phyloP scores from a whole-genome alignment of 2,113 vertebrate genomes.

The Procavia capensis region DNA sequence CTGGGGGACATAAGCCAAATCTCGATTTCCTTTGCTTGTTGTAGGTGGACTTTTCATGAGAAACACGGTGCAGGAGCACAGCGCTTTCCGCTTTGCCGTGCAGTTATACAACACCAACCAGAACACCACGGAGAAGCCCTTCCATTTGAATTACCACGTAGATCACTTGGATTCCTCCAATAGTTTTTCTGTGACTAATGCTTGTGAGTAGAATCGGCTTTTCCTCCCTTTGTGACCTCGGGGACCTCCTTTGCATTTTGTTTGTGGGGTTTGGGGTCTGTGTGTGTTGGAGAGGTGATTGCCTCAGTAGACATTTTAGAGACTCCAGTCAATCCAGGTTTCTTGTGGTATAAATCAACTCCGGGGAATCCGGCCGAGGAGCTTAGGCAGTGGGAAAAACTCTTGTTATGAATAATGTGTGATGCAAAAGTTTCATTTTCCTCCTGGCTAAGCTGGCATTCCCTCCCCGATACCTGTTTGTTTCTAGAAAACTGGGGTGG shows the following conservation, averaged over 20 bases:
- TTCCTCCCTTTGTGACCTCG: conserved; percentile 52
- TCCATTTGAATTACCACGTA: conserved; percentile 99
- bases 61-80: conserved; percentile 99
- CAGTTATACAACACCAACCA: conserved; percentile 99
- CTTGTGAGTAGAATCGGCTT: conserved; percentile 93
- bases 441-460: conserved; percentile 31
- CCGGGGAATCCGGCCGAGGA: conserved; percentile 1
- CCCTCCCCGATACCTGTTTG: conserved; percentile 24
- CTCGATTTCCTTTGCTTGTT: conserved; percentile 78
- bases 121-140: conserved; percentile 98
- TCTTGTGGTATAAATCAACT: conserved; percentile 54
- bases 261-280: conserved; percentile 41
- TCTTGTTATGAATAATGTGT: conserved; percentile 66
- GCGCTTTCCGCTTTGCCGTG: conserved; percentile 98
- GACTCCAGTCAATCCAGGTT: conserved; percentile 35
- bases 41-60: conserved; percentile 99
- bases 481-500: conserved; percentile 31
- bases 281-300: background rate
- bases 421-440: conserved; percentile 78
- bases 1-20: conserved; percentile 61
- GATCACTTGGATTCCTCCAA: conserved; percentile 99
- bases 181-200: conserved; percentile 99
- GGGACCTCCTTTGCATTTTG: conserved; percentile 28
- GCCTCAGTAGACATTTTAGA: conserved; percentile 46
- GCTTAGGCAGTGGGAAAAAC: conserved; percentile 48